phyloP scores from a whole-genome alignment of 1,140 invertebrate genomes.

The Ceratosolen solmsi region DNA sequence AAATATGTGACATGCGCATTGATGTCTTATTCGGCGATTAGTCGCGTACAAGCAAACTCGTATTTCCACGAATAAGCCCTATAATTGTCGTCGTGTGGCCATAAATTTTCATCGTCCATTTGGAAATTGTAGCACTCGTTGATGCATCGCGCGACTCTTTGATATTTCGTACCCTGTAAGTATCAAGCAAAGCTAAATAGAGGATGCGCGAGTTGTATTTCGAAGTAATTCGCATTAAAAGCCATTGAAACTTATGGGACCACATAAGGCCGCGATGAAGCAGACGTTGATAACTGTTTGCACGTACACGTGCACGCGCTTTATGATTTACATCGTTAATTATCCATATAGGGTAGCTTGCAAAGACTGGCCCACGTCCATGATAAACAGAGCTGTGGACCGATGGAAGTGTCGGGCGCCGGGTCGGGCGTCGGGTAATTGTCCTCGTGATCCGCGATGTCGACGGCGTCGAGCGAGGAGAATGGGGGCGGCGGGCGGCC shows the following conservation, averaged over 20 bases:
- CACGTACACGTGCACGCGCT: not conserved
- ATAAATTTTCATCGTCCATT: not conserved
- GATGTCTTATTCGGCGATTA: not conserved
- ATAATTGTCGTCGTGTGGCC: not conserved
- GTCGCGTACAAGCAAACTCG: not conserved
- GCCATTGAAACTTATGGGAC: too few species aligned
- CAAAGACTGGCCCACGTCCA: not conserved
- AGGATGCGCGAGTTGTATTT: not conserved
- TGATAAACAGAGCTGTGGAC: not conserved
- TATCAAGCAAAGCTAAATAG: not conserved
- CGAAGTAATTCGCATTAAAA: not conserved
- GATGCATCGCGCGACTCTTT: not conserved
- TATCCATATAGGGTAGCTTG: not conserved
- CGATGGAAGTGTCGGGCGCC: slow-evolving; percentile 28
- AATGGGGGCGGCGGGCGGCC: not conserved
- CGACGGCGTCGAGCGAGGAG: not conserved
- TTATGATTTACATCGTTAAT: not conserved
- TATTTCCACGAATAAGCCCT: not conserved
- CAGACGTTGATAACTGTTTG: not conserved
- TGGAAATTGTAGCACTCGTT: too few species aligned
- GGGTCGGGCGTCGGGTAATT: slow-evolving; percentile 33
- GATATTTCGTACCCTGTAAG: not conserved
- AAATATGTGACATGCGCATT: not conserved
- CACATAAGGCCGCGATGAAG: too few species aligned
- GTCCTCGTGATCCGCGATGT: slow-evolving; percentile 34